These are phyloP conservation scores for Xylophagus ater DNA, from an alignment of 2,888 invertebrate genomes.

Conservation along the genomic window DNA sequence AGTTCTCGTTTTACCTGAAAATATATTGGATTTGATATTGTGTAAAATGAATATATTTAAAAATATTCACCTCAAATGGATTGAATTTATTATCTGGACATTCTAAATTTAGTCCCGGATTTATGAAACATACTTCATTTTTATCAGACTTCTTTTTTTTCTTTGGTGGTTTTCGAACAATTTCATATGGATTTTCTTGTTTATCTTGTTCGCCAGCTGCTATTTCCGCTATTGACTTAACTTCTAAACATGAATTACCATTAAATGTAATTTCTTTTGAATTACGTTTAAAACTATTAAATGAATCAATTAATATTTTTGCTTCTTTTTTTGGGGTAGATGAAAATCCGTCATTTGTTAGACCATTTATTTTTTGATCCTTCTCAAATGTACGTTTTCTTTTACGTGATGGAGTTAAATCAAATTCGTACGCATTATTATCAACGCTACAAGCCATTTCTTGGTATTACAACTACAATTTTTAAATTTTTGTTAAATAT, in stretches of 20 bases:
- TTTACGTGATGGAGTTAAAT: constrained; percentile 28
- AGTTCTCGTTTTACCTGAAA: constrained; percentile 5
- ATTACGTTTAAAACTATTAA: constrained; percentile 11
- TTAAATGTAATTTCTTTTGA: constrained; percentile 17
- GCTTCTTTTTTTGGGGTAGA: constrained; percentile 33
- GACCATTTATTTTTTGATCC: constrained; percentile 7
- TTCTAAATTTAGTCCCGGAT: constrained; percentile 36
- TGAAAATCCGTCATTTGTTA: constrained; percentile 32
- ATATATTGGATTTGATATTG: constrained; percentile 19
- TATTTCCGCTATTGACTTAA: constrained; percentile 33
- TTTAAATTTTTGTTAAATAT: too few relatives aligned
- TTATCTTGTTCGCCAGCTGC: constrained; percentile 13
- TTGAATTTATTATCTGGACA: constrained; percentile 35
- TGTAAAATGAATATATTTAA: constrained; percentile 20
- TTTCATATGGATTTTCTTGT: constrained; percentile 33
- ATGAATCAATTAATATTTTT: constrained; percentile 24
- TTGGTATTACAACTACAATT: too few relatives aligned
- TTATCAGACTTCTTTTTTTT: constrained; percentile 31
- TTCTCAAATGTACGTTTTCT: constrained; percentile 30
- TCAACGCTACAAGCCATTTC: constrained; percentile 18
- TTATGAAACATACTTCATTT: constrained; percentile 32
- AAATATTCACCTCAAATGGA: constrained; percentile 34
- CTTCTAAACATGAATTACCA: constrained; percentile 27
- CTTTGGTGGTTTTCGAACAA: constrained; percentile 34
- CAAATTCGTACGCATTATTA: constrained; percentile 19